Evolutionary conservation across 2,888 invertebrate species (phyloP), one percentile per base, ranked within the genome.

Genomic region (Nasonovia ribisnigri): DNA sequence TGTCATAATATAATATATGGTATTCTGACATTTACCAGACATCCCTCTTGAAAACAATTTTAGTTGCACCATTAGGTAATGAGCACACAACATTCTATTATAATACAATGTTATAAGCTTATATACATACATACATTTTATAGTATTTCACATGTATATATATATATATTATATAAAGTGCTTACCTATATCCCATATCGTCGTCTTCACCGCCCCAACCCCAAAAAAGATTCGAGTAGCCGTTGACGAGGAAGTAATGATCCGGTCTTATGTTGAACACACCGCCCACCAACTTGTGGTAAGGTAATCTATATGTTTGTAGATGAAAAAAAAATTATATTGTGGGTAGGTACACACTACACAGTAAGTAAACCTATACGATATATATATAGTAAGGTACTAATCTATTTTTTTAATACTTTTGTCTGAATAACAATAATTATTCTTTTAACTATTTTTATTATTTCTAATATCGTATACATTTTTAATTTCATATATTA

Each of bases 141-240:
- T 54, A 51, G 51, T 51, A 51, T 51, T 51, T 51, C 13, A n/a
- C 20, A 67, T 77, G 20, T 36, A 20, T 77, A 36, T 36, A 77
- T 36, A 36, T 20, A 20, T 36, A 77, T 20, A 2, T 36, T 16
- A 77, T 20, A 42, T 42, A 77, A 77, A 77, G 36, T 43, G 3
- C 48, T 26, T 77, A 96, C 97, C 97, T 97, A 96, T 98, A 98
- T 87, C 97, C 97, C 98, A 99, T 98, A 95, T 99, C 99, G 95
- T 99, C 99, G 96, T 99, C 99, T 96, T 99, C 99, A 1, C 98
- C 99, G 29, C 99, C 99, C 99, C 99, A 99, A 26, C 99, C 99
- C 98, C 99, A 99, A 96, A 98, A 99, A 94, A 98, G 97, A 96
- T 98, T 98, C 89, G 98, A 98, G 96, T 98, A 98, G 5, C 98